Conservation (phyloP, 2,797 vertebrate species). For the Amblyraja radiata region DNA sequence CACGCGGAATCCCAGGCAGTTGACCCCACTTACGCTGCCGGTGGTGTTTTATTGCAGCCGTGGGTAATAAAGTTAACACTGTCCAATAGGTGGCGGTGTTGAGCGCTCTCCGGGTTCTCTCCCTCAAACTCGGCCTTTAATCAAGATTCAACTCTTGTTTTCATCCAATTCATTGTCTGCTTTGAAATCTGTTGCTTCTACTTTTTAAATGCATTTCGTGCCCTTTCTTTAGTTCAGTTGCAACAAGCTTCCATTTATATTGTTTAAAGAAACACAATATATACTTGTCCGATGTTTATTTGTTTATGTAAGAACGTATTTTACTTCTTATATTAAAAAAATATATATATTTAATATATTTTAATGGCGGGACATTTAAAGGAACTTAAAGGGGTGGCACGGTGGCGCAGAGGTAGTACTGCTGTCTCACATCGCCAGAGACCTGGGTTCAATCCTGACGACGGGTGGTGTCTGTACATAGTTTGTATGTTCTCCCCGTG, state of each 20-base stretch:
- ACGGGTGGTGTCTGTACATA: too few species aligned
- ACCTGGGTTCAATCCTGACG: too few species aligned
- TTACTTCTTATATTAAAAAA: background rate
- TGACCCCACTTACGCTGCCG: conserved; percentile 3
- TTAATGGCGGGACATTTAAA: background rate
- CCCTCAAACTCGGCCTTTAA: too few species aligned
- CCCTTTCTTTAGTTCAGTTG: background rate
- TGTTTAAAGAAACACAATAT: background rate
- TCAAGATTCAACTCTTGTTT: background rate
- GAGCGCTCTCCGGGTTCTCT: too few species aligned
- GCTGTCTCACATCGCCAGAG: too few species aligned
- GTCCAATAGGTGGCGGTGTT: conserved; percentile 14
- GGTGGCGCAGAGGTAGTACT: too few species aligned
- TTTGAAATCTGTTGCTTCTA: background rate
- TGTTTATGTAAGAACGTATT: too few species aligned
- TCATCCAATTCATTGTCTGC: background rate
- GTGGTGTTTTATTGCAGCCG: conserved; percentile 14
- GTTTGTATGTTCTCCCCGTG: too few species aligned
- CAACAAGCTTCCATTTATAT: too few species aligned
- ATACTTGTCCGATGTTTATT: background rate
- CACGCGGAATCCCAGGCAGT: background rate
- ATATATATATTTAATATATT: background rate
- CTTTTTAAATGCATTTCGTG: background rate
- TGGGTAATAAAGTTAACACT: background rate
- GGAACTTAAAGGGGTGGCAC: too few species aligned